Evolutionary conservation across 2,888 invertebrate genomes (phyloP).

Genomic region (Ceramica pisi): DNA sequence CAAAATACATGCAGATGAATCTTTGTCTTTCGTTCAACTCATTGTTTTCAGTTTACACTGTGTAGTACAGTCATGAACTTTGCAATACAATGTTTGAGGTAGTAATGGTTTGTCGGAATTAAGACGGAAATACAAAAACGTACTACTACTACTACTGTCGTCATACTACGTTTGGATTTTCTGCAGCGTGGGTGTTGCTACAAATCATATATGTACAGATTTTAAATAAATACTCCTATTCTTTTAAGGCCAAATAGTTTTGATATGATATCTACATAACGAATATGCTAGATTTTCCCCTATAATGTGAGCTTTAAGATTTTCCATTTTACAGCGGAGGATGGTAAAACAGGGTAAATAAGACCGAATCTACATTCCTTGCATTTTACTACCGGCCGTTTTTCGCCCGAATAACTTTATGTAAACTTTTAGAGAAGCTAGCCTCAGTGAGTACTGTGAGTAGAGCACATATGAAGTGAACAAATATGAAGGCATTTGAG

Average conservation of each 20-base stretch:
- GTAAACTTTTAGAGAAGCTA: conserved; percentile 36
- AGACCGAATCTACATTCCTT: conserved; percentile 31
- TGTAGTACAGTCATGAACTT: background rate
- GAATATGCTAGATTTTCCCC: conserved; percentile 6
- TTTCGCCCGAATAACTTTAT: conserved; percentile 35
- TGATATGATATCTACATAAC: background rate
- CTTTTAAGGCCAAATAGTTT: background rate
- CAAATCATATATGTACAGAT: conserved; percentile 21
- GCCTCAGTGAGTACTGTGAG: conserved; percentile 8
- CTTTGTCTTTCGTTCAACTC: background rate
- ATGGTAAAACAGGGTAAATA: conserved; percentile 35
- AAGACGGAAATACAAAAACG: conserved; percentile 9
- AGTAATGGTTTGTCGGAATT: conserved; percentile 2
- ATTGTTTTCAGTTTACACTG: conserved; percentile 1
- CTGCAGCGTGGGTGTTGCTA: conserved; percentile 4
- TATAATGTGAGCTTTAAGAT: conserved; percentile 5
- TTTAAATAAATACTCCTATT: conserved; percentile 15
- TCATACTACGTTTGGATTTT: conserved; percentile 23
- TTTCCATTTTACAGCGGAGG: conserved; percentile 16
- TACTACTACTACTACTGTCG: conserved; percentile 13
- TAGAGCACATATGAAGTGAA: conserved; percentile 22
- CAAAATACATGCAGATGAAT: background rate
- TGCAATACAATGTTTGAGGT: conserved; percentile 3
- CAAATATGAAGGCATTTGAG: conserved; percentile 13
- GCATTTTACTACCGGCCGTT: conserved; percentile 26